A percentile compares a stretch with the other conserved stretches of the same genome.
Evolutionary conservation across 2,888 invertebrate genomes (phyloP).

Genomic region (Colostygia pectinataria): DNA sequence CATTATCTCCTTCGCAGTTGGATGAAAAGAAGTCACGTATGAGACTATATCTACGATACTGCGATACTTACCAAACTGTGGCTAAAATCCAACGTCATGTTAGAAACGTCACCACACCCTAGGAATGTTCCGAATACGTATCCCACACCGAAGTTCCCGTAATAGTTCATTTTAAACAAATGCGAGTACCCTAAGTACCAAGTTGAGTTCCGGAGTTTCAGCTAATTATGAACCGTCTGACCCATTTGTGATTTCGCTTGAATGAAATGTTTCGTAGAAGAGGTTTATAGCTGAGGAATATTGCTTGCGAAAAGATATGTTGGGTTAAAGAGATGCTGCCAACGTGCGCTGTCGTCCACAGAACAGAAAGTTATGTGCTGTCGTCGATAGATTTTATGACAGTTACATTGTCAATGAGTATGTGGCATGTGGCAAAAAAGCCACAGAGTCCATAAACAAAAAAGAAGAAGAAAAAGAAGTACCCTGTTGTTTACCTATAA

Average conservation of each 20-base stretch:
- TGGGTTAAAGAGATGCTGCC: constrained; percentile 19
- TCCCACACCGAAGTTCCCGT: constrained; percentile 18
- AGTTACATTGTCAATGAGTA: no score
- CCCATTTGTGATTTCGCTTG: constrained; percentile 40
- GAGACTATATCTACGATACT: no score
- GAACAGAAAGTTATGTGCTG: no score
- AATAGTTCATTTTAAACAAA: constrained; percentile 20
- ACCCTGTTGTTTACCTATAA: no score
- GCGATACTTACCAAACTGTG: neutral
- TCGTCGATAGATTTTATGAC: no score
- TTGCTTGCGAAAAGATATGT: constrained; percentile 25
- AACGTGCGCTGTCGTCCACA: constrained; percentile 6
- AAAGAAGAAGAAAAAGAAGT: no score
- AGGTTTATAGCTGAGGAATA: constrained; percentile 19
- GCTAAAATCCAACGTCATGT: constrained; percentile 1
- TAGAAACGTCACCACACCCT: constrained; percentile 4
- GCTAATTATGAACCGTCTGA: constrained; percentile 21
- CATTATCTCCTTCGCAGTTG: no score
- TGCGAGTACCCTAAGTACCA: neutral
- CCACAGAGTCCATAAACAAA: no score
- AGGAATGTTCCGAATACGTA: constrained; percentile 9
- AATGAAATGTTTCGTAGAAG: constrained; percentile 41
- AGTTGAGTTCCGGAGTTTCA: constrained; percentile 9
- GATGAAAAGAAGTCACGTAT: no score
- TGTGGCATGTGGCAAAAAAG: no score